A percentile compares a stretch with the other conserved stretches of the same genome.
phyloP scores from a whole-genome alignment of 2,888 invertebrate genomes.

The Drosophila meridionalis region DNA sequence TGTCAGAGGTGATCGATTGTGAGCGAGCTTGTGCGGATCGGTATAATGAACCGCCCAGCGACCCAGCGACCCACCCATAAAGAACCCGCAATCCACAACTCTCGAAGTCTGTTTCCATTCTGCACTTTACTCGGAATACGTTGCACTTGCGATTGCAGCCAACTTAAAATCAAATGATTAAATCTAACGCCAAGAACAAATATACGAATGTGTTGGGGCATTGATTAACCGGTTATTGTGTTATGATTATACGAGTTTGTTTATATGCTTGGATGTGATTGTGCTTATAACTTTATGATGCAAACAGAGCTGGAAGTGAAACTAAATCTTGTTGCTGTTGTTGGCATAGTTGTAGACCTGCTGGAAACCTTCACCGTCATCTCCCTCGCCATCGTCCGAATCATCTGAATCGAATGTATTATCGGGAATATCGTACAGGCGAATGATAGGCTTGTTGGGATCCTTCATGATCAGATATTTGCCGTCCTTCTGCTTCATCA shows the following conservation, averaged over 20 bases:
- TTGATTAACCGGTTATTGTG: slow-evolving; percentile 57
- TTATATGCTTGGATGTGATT: slow-evolving; percentile 18
- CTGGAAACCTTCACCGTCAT: slow-evolving; percentile 83
- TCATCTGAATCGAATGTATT: slow-evolving; percentile 98
- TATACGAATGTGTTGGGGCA: slow-evolving; percentile 35
- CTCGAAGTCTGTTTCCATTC: slow-evolving; percentile 33
- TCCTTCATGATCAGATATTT: slow-evolving; percentile 99
- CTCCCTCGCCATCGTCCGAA: slow-evolving; percentile 84
- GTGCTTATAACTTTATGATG: slow-evolving; percentile 26
- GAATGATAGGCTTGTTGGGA: slow-evolving; percentile 99
- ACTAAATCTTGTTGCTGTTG: slow-evolving; percentile 71
- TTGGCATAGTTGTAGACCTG: slow-evolving; percentile 83
- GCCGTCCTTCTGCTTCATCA: slow-evolving; percentile 98
- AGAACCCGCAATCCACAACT: slow-evolving; percentile 8
- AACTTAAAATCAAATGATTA: slow-evolving; percentile 62
- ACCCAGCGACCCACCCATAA: neutral
- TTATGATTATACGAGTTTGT: slow-evolving; percentile 43
- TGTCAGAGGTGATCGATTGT: slow-evolving; percentile 44
- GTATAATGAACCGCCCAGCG: neutral
- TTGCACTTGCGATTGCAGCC: slow-evolving; percentile 39
- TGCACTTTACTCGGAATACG: slow-evolving; percentile 62
- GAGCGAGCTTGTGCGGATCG: neutral
- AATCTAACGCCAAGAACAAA: slow-evolving; percentile 29
- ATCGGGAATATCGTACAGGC: slow-evolving; percentile 99
- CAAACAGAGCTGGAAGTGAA: slow-evolving; percentile 38